phyloP scores from a whole-genome alignment of 2,888 invertebrate species.

The Tubiluchus corallicola region DNA sequence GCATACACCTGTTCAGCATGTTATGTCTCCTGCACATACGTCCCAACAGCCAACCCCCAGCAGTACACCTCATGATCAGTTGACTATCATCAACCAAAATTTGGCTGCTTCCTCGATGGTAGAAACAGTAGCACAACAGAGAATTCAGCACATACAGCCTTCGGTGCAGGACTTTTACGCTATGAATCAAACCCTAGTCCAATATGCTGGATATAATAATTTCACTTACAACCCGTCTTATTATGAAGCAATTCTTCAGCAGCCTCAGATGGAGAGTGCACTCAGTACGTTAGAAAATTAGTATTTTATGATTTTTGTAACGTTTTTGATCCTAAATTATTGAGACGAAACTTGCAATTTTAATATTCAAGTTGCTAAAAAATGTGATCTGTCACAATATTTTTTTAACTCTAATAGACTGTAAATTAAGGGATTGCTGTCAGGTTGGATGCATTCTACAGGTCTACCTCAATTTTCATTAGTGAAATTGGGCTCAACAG shows the following conservation, averaged over 20 bases:
- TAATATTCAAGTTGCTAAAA: too few species aligned
- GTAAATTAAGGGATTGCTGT: too few species aligned
- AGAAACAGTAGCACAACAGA: background rate
- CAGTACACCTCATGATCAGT: background rate
- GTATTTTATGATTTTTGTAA: too few species aligned
- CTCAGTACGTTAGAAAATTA: too few species aligned
- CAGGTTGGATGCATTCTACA: too few species aligned
- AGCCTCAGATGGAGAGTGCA: background rate
- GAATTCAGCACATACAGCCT: background rate
- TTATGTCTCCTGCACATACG: background rate
- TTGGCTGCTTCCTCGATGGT: background rate
- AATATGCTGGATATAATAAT: background rate
- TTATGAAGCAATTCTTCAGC: background rate
- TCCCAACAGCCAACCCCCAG: background rate
- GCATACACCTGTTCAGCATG: background rate
- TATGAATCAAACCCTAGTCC: background rate
- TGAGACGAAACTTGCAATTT: too few species aligned
- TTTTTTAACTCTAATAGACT: too few species aligned
- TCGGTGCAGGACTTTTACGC: constrained; percentile 3
- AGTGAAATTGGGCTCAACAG: too few species aligned
- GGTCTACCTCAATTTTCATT: too few species aligned
- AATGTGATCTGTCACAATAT: too few species aligned
- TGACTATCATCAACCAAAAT: background rate
- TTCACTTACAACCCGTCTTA: background rate
- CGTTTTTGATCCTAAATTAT: too few species aligned